A percentile compares a stretch with the other conserved stretches of the same genome.
These are phyloP conservation scores for Chymomyza amoena DNA, from an alignment of 2,888 invertebrate genomes.

Conservation along the genomic window DNA sequence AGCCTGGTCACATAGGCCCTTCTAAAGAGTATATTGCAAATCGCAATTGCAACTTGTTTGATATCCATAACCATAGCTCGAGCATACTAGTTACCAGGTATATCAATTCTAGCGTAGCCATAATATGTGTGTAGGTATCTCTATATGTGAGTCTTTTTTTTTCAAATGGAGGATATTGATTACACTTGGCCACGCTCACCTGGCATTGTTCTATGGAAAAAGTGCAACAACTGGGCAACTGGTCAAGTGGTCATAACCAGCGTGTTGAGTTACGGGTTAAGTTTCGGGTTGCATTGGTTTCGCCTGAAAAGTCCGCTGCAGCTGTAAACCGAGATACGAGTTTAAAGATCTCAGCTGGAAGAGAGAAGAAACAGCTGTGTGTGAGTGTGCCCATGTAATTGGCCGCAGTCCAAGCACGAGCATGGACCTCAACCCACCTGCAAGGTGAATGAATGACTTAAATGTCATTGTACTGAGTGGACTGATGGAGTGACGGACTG, in stretches of 20 bases:
- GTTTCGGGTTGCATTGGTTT: constrained; percentile 8
- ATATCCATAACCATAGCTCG: background rate
- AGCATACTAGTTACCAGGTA: background rate
- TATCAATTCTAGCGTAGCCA: background rate
- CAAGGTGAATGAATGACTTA: constrained; percentile 22
- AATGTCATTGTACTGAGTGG: constrained; percentile 38
- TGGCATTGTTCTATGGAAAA: background rate
- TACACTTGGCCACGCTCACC: background rate
- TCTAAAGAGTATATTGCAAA: background rate
- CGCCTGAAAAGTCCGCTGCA: background rate
- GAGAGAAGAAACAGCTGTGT: constrained; percentile 4
- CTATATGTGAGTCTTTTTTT: no score
- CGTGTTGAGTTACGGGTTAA: background rate
- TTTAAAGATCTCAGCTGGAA: background rate
- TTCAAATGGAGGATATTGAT: background rate
- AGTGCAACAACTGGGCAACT: constrained; percentile 1
- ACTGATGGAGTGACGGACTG: constrained; percentile 9
- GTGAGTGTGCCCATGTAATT: constrained; percentile 11
- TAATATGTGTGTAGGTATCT: background rate
- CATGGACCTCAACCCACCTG: background rate
- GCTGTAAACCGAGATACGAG: background rate
- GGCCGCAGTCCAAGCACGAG: background rate
- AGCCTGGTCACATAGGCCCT: no score
- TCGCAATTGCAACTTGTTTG: background rate
- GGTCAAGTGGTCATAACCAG: background rate